A percentile compares a stretch with the other conserved stretches of the same genome.
These are phyloP conservation scores for Aphaenogaster floridana DNA, from an alignment of 1,140 invertebrate genomes.

Conservation along the genomic window DNA sequence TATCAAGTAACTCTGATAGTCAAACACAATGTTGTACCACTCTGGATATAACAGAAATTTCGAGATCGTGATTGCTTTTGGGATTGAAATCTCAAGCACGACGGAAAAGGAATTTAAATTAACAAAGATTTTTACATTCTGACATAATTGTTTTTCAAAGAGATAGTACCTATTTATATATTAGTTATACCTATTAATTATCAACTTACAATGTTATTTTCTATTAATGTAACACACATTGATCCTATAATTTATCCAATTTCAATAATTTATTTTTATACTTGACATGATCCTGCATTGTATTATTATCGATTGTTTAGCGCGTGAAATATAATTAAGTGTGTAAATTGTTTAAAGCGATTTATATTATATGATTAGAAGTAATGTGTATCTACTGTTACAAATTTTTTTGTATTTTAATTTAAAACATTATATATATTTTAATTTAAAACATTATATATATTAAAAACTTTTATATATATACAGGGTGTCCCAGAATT, in stretches of 20 bases:
- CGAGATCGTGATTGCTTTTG: background rate
- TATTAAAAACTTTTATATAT: too few species aligned
- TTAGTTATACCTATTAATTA: background rate
- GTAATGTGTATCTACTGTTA: background rate
- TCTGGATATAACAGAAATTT: slow-evolving; percentile 7
- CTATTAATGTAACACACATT: background rate
- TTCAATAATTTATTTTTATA: background rate
- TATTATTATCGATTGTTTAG: background rate
- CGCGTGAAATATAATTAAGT: background rate
- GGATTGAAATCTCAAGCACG: background rate
- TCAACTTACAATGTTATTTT: background rate
- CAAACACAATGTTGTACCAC: background rate
- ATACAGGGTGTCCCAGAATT: too few species aligned
- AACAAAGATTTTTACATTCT: background rate
- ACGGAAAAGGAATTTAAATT: background rate
- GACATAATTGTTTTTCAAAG: background rate
- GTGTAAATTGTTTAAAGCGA: background rate
- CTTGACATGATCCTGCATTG: background rate
- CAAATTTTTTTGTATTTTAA: background rate
- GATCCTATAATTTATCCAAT: background rate
- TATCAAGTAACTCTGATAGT: slow-evolving; percentile 44
- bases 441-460: too few species aligned
- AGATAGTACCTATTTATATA: background rate
- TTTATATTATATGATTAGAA: background rate
- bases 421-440: too few species aligned